These are phyloP conservation scores for Rhagium mordax DNA, from an alignment of 2,888 invertebrate genomes.

Conservation along the genomic window DNA sequence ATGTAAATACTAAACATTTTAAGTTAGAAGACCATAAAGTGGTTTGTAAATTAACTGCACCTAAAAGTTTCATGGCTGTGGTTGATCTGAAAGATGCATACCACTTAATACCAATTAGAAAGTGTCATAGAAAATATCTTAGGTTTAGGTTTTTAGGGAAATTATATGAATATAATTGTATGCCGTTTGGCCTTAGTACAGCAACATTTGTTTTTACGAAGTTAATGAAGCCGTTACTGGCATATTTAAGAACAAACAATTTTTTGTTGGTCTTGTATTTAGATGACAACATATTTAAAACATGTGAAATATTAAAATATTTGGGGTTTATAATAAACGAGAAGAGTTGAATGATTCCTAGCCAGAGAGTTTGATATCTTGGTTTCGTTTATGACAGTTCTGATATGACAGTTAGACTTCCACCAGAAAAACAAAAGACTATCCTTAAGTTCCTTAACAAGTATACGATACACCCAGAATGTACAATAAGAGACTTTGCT, in stretches of 20 bases:
- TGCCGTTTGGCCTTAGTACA: neutral
- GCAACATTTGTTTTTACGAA: neutral
- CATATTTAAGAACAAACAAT: neutral
- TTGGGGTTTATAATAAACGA: conserved; percentile 30
- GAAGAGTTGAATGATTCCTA: conserved; percentile 19
- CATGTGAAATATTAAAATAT: conserved; percentile 1
- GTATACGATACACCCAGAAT: no score
- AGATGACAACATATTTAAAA: neutral
- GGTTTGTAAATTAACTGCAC: no score
- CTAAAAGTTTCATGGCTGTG: no score
- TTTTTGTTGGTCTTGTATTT: neutral
- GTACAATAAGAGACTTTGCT: no score
- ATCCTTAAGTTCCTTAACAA: no score
- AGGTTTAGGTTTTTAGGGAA: neutral
- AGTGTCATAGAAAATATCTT: neutral
- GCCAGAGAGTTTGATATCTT: conserved; percentile 2
- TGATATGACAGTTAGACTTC: conserved; percentile 13
- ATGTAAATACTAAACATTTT: neutral
- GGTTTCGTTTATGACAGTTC: conserved; percentile 22
- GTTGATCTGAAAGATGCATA: neutral
- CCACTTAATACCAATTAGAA: neutral
- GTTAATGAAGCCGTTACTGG: neutral
- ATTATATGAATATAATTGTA: neutral
- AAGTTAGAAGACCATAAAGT: conserved; percentile 2
- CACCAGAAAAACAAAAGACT: neutral